These are phyloP conservation scores for Dicerorhinus sumatrensis DNA, from an alignment of 2,113 vertebrate species.

Conservation along the genomic window DNA sequence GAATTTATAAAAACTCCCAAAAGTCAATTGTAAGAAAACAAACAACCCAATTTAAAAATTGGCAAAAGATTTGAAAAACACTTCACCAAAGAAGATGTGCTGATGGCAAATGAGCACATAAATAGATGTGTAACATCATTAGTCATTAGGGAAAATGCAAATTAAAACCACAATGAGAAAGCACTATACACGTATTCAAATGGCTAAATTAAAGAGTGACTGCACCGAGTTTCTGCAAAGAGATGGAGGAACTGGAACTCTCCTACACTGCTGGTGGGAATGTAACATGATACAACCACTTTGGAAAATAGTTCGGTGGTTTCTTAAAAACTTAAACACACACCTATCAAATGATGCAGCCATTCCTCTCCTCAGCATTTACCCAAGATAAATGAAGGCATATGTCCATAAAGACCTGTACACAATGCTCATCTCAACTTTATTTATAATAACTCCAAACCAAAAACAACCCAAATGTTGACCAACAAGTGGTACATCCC, in stretches of 20 bases:
- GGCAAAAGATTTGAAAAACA: not conserved
- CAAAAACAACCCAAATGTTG: not conserved
- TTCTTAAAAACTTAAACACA: not conserved
- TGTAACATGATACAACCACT: not conserved
- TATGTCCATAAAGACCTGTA: not conserved
- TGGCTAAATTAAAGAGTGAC: not conserved
- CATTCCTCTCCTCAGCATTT: not conserved
- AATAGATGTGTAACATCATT: not conserved
- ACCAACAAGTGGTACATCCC: not conserved
- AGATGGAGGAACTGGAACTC: fast-evolving
- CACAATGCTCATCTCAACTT: not conserved
- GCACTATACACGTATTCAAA: not conserved
- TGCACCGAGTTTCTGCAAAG: not conserved
- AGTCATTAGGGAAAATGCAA: not conserved
- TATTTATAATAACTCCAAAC: not conserved
- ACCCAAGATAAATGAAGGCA: not conserved
- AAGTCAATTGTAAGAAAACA: slow-evolving; percentile 5
- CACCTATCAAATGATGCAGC: not conserved
- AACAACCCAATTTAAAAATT: not conserved
- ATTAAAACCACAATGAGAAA: not conserved
- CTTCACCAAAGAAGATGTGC: not conserved
- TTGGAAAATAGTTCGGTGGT: not conserved
- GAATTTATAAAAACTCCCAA: not conserved
- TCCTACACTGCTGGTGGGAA: not conserved
- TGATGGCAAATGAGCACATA: no score